These are phyloP conservation scores for Campoletis sonorensis DNA, from an alignment of 1,140 invertebrate genomes.

Conservation along the genomic window DNA sequence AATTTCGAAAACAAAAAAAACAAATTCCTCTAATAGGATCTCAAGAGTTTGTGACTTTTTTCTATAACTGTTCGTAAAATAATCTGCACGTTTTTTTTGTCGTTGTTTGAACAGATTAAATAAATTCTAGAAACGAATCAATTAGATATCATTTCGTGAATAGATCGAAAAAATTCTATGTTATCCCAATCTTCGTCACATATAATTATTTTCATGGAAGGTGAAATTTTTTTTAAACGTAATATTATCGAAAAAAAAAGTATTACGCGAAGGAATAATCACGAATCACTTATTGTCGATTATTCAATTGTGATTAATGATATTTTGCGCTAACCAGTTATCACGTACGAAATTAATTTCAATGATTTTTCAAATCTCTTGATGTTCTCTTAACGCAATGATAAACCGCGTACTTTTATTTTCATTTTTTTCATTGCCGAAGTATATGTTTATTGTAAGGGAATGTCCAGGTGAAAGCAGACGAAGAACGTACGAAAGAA, in stretches of 20 bases:
- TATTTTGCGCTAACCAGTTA: neutral
- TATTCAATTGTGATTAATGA: neutral
- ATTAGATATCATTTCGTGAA: no score
- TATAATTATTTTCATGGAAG: neutral
- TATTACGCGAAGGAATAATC: neutral
- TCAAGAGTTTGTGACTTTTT: slow-evolving; percentile 6
- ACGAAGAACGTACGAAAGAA: slow-evolving; percentile 1
- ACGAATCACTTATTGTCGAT: neutral
- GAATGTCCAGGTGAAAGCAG: neutral
- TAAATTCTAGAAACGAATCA: no score
- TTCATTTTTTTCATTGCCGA: neutral
- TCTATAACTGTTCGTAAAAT: neutral
- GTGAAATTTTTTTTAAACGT: neutral
- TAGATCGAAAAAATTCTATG: neutral
- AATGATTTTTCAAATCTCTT: neutral
- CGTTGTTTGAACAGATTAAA: no score
- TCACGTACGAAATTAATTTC: neutral
- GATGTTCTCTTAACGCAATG: neutral
- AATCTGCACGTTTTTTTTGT: neutral
- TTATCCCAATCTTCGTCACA: neutral
- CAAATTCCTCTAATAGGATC: neutral
- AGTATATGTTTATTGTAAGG: neutral
- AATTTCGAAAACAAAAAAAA: no score
- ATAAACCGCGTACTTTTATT: neutral
- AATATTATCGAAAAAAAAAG: no score